Percentiles rank a stretch among this genome's conserved stretches.
These are phyloP conservation scores for Zaprionus bogoriensis DNA, from an alignment of 2,888 invertebrate genomes.

Conservation along the genomic window DNA sequence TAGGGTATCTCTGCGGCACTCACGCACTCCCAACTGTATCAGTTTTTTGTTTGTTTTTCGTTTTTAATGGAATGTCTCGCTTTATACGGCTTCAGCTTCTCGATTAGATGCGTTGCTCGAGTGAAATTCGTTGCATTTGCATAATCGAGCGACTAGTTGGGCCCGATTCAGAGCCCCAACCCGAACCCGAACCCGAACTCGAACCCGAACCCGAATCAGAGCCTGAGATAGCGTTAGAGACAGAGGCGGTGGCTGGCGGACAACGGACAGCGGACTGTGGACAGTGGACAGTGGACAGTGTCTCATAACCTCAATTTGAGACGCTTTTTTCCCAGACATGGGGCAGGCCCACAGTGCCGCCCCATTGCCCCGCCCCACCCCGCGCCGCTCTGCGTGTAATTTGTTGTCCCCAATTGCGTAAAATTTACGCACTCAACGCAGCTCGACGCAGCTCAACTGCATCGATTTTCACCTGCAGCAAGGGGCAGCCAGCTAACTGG, in stretches of 20 bases:
- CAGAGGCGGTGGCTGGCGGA: background rate
- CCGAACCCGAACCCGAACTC: background rate
- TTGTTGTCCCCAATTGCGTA: slow-evolving; percentile 61
- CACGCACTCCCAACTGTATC: background rate
- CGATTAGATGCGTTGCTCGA: slow-evolving; percentile 32
- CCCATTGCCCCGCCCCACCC: background rate
- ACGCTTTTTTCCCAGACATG: background rate
- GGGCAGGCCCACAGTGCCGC: background rate
- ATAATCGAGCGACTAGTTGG: slow-evolving; percentile 27
- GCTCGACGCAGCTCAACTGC: slow-evolving; percentile 13
- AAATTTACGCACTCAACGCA: slow-evolving; percentile 40
- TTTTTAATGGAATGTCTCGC: slow-evolving; percentile 12
- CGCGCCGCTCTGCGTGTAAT: slow-evolving; percentile 51
- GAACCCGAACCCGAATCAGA: background rate
- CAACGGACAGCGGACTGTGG: background rate
- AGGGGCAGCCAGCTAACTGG: background rate
- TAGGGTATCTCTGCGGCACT: background rate
- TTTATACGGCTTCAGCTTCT: slow-evolving; percentile 34
- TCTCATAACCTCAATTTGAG: slow-evolving; percentile 46
- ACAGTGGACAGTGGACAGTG: slow-evolving; percentile 15
- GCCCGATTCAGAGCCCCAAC: background rate
- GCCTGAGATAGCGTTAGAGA: background rate
- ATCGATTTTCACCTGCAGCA: slow-evolving; percentile 59
- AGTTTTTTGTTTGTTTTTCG: background rate
- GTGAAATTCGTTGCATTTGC: slow-evolving; percentile 47